Conservation (phyloP, 1,140 invertebrate species). For the Drosophila teissieri region DNA sequence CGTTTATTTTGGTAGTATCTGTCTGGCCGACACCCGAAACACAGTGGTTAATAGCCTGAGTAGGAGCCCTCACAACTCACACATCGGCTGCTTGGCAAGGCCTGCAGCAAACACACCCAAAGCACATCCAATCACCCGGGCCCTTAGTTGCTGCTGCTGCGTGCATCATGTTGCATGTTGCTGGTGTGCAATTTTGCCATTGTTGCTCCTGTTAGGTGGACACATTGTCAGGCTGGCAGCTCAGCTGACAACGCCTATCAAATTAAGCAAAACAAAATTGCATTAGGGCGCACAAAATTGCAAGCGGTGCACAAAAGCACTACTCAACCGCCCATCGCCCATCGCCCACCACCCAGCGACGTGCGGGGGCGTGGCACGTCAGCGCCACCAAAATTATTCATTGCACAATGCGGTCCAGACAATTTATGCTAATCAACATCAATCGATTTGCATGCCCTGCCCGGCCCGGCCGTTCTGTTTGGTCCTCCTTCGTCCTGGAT, state of each 20-base stretch:
- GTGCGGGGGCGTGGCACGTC: conserved; percentile 46
- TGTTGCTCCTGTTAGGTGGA: conserved; percentile 39
- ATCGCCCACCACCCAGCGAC: no score
- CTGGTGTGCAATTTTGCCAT: conserved; percentile 3
- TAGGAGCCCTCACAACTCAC: not conserved
- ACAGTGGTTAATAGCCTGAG: conserved; percentile 25
- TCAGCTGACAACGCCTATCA: conserved; percentile 79
- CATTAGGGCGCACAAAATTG: conserved; percentile 70
- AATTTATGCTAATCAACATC: conserved; percentile 84
- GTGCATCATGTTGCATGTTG: conserved; percentile 5
- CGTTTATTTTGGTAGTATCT: conserved; percentile 31
- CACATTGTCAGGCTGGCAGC: conserved; percentile 63
- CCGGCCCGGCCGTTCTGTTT: conserved; percentile 11
- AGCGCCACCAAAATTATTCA: conserved; percentile 76
- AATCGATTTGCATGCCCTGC: conserved; percentile 77
- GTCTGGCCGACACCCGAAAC: conserved; percentile 1
- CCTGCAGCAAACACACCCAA: conserved; percentile 29
- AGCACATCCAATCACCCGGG: conserved; percentile 42
- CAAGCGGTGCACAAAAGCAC: conserved; percentile 41
- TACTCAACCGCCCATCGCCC: not conserved
- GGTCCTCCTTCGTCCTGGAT: conserved; percentile 24
- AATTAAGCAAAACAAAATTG: conserved; percentile 83
- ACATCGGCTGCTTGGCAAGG: conserved; percentile 8
- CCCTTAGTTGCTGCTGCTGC: conserved; percentile 13
- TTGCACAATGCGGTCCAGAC: conserved; percentile 83